phyloP scores from a whole-genome alignment of 2,888 invertebrate species.

The Cephonodes hylas region DNA sequence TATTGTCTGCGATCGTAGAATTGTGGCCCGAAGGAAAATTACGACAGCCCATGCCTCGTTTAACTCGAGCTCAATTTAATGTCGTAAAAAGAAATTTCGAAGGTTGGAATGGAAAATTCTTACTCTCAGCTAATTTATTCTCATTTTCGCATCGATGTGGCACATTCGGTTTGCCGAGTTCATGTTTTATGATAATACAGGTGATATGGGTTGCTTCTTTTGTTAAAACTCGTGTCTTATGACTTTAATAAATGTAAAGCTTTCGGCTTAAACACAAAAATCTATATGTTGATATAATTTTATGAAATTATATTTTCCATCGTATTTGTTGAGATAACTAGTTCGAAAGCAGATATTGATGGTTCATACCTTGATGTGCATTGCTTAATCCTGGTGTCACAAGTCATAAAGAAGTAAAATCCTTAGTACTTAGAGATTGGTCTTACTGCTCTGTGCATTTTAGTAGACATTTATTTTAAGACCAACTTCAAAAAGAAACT shows the following conservation, averaged over 20 bases:
- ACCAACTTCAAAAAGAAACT: too few species aligned
- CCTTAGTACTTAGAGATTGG: too few species aligned
- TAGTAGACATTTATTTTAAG: too few species aligned
- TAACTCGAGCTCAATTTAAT: constrained; percentile 54
- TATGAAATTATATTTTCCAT: too few species aligned
- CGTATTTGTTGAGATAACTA: too few species aligned
- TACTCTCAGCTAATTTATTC: constrained; percentile 16
- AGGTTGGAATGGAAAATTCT: constrained; percentile 38
- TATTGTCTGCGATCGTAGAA: constrained; percentile 51
- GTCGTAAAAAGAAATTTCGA: constrained; percentile 50
- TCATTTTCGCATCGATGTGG: background rate
- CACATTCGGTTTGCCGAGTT: background rate
- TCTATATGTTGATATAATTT: too few species aligned
- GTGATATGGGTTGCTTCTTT: background rate
- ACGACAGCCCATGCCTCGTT: constrained; percentile 54
- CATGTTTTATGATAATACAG: background rate
- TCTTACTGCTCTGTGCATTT: too few species aligned
- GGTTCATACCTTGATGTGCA: too few species aligned
- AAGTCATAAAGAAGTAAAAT: too few species aligned
- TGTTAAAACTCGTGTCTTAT: background rate
- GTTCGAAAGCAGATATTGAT: too few species aligned
- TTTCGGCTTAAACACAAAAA: too few species aligned
- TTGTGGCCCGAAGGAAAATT: constrained; percentile 55
- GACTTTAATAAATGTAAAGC: background rate
- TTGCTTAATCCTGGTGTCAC: too few species aligned